A percentile compares a stretch with the other conserved stretches of the same genome.
Evolutionary conservation across 2,113 vertebrate genomes (phyloP).

Genomic region (Chiloscyllium plagiosum): DNA sequence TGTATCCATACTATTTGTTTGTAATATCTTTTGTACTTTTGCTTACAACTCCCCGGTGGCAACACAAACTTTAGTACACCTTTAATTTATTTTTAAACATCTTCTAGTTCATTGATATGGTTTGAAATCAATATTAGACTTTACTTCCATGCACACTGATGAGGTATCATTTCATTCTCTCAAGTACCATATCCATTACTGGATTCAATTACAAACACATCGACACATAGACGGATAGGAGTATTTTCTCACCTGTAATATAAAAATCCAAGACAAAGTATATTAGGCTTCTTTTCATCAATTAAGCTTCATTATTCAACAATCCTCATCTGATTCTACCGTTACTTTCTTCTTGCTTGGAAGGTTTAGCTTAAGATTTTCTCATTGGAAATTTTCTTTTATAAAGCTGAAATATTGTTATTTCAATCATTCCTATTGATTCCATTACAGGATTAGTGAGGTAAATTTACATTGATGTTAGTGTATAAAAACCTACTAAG

Average conservation of each 20-base stretch:
- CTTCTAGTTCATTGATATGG: neutral
- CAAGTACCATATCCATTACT: neutral
- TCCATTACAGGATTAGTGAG: neutral
- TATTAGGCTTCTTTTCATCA: neutral
- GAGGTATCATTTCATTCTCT: slow-evolving; percentile 18
- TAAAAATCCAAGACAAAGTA: neutral
- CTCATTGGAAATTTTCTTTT: neutral
- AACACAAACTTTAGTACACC: neutral
- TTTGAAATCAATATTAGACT: slow-evolving; percentile 21
- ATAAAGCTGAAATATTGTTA: neutral
- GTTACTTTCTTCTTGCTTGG: neutral
- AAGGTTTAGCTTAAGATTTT: neutral
- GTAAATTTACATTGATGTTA: neutral
- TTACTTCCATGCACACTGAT: slow-evolving; percentile 8
- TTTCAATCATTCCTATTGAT: neutral
- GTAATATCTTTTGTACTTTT: neutral
- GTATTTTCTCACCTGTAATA: neutral
- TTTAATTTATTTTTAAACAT: neutral
- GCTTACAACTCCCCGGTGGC: neutral
- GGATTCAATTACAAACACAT: neutral
- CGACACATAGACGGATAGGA: neutral
- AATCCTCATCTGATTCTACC: neutral
- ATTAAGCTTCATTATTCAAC: neutral
- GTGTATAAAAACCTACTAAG: neutral
- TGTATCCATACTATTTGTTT: neutral